Conservation (phyloP, 2,113 vertebrate species). For the Craseonycteris thonglongyai region DNA sequence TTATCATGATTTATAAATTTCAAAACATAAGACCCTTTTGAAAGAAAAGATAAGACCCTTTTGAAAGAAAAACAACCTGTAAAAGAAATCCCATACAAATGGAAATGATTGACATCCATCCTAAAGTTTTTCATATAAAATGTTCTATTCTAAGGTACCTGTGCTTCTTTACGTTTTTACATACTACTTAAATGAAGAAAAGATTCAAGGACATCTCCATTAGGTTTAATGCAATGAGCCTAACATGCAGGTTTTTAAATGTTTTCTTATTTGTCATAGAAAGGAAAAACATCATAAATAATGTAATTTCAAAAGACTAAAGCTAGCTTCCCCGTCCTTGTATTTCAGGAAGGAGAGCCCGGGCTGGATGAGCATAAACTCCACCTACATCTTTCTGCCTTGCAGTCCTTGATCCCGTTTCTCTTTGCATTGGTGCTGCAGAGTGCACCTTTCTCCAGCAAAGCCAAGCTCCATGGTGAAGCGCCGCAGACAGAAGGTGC, state of each 20-base stretch:
- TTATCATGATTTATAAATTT: not conserved
- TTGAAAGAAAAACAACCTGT: not conserved
- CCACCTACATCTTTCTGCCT: slow-evolving; percentile 92
- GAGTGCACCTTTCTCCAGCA: slow-evolving; percentile 94
- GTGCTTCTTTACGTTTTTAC: not conserved
- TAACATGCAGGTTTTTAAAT: not conserved
- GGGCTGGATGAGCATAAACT: slow-evolving; percentile 96
- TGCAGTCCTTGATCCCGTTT: slow-evolving; percentile 95
- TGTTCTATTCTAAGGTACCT: not conserved
- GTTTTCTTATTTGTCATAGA: not conserved
- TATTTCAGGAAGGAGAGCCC: slow-evolving; percentile 92
- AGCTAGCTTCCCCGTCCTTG: not conserved
- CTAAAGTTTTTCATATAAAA: not conserved
- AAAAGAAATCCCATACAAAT: not conserved
- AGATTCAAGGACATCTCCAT: not conserved
- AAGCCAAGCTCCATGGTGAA: slow-evolving; percentile 91
- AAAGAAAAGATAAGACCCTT: not conserved
- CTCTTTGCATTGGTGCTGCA: slow-evolving; percentile 94
- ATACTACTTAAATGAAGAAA: not conserved
- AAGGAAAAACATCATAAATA: not conserved
- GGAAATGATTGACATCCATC: not conserved
- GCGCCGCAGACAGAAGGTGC: slow-evolving; percentile 93
- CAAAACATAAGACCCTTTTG: not conserved
- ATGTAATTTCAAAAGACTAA: not conserved
- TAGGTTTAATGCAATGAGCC: not conserved